A percentile compares a stretch with the other conserved stretches of the same genome.
These are phyloP conservation scores for Ophonus ardosiacus DNA, from an alignment of 2,888 invertebrate genomes.

Conservation along the genomic window DNA sequence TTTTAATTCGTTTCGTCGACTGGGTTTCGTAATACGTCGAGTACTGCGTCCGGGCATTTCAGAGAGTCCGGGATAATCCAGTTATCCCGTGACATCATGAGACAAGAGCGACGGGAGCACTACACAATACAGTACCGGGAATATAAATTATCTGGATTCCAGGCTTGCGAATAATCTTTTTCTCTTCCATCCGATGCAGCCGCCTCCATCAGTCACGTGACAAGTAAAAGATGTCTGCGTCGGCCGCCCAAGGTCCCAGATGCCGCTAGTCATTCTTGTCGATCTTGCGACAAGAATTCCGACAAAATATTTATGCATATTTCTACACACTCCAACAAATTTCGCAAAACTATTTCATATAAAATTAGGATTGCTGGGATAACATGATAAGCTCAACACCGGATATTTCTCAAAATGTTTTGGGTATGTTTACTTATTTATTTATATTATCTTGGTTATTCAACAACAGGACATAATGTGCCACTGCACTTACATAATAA, in stretches of 20 bases:
- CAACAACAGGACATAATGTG: too few relatives aligned
- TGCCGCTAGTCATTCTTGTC: constrained; percentile 4
- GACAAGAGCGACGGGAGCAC: constrained; percentile 17
- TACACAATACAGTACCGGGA: constrained; percentile 40
- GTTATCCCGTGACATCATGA: constrained; percentile 49
- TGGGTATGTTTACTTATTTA: too few relatives aligned
- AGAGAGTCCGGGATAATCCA: constrained; percentile 44
- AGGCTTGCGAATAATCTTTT: constrained; percentile 42
- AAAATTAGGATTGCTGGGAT: background rate
- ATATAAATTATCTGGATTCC: constrained; percentile 52
- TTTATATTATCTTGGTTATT: too few relatives aligned
- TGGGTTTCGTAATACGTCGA: constrained; percentile 28
- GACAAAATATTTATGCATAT: background rate
- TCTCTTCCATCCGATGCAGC: constrained; percentile 38
- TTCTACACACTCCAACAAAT: background rate
- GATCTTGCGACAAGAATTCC: background rate
- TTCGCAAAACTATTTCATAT: background rate
- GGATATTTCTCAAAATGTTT: background rate
- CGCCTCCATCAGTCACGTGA: constrained; percentile 42
- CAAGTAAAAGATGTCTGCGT: constrained; percentile 34
- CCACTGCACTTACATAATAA: too few relatives aligned
- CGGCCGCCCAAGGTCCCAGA: background rate
- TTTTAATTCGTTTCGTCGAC: constrained; percentile 38
- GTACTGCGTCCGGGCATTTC: constrained; percentile 9
- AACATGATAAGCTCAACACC: background rate